phyloP scores from a whole-genome alignment of 92 coral and sea anemone species.

The Porites cylindrica region DNA sequence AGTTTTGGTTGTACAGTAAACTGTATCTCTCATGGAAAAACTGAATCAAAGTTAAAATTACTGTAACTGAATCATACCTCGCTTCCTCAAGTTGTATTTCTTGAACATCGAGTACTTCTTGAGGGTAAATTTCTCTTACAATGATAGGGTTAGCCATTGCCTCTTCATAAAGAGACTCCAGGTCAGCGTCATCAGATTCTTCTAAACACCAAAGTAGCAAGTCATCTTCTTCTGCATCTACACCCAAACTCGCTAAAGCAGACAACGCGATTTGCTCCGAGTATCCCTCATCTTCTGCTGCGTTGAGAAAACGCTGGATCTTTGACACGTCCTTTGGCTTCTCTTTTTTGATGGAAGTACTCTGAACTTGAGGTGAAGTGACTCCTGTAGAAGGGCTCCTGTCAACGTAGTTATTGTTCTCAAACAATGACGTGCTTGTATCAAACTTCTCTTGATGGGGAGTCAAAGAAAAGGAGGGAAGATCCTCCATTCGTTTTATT shows the following conservation, averaged over 20 bases:
- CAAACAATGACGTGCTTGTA: neutral
- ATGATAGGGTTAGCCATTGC: conserved; percentile 11
- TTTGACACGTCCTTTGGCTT: conserved; percentile 21
- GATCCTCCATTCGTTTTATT: neutral
- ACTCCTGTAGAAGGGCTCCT: neutral
- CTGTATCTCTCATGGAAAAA: neutral
- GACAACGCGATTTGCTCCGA: conserved; percentile 73
- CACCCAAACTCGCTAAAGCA: conserved; percentile 64
- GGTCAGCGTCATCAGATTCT: conserved; percentile 61
- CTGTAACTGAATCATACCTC: neutral
- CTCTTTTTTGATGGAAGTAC: neutral
- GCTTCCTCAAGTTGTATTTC: neutral
- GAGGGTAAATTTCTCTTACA: neutral
- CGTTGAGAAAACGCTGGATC: conserved; percentile 25
- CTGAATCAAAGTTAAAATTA: neutral
- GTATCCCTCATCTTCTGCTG: conserved; percentile 52
- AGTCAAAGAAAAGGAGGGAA: conserved; percentile 2
- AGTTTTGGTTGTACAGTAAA: neutral
- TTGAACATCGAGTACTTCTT: neutral
- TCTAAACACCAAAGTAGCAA: conserved; percentile 75
- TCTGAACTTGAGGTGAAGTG: neutral
- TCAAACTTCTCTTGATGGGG: neutral
- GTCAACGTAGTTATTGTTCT: neutral
- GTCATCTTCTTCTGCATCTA: conserved; percentile 70
- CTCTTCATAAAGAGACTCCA: conserved; percentile 27